Evolutionary conservation across 2,888 invertebrate species (phyloP).

Genomic region (Drosophila melanosoma): DNA sequence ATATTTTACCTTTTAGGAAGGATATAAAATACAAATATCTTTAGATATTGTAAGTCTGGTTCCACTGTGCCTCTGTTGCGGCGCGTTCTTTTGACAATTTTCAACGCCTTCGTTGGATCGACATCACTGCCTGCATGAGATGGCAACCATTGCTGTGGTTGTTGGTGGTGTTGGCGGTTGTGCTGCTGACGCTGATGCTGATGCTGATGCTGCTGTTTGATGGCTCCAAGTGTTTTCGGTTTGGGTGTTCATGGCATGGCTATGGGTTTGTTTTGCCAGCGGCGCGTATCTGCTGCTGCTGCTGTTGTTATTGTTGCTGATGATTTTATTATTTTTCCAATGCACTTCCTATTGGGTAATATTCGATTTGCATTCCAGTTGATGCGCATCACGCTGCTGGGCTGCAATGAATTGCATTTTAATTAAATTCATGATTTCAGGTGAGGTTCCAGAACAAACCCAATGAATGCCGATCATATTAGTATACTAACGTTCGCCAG

Average conservation of each 20-base stretch:
- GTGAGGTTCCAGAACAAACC: constrained; percentile 55
- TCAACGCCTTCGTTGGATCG: constrained; percentile 79
- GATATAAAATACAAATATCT: neutral
- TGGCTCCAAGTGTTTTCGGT: constrained; percentile 52
- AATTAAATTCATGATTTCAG: constrained; percentile 75
- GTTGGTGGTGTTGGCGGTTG: constrained; percentile 21
- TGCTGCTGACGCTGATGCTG: constrained; percentile 47
- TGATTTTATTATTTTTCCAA: constrained; percentile 76
- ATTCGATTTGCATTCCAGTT: constrained; percentile 77
- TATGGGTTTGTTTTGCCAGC: constrained; percentile 71
- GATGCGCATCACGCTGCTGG: constrained; percentile 66
- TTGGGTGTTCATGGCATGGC: constrained; percentile 48
- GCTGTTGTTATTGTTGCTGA: constrained; percentile 59
- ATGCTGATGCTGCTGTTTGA: constrained; percentile 70
- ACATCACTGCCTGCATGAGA: constrained; percentile 72
- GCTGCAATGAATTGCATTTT: constrained; percentile 77
- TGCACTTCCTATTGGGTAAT: constrained; percentile 80
- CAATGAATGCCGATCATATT: constrained; percentile 34
- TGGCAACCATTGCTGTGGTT: constrained; percentile 66
- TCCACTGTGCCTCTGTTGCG: constrained; percentile 62
- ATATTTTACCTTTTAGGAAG: neutral
- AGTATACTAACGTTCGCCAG: constrained; percentile 19
- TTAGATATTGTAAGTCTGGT: constrained; percentile 1
- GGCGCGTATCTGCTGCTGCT: constrained; percentile 44
- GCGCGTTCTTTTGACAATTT: constrained; percentile 81